Evolutionary conservation across 1,140 invertebrate genomes (phyloP), one percentile per base, ranked within the genome.

Genomic region (Harpegnathos saltator): DNA sequence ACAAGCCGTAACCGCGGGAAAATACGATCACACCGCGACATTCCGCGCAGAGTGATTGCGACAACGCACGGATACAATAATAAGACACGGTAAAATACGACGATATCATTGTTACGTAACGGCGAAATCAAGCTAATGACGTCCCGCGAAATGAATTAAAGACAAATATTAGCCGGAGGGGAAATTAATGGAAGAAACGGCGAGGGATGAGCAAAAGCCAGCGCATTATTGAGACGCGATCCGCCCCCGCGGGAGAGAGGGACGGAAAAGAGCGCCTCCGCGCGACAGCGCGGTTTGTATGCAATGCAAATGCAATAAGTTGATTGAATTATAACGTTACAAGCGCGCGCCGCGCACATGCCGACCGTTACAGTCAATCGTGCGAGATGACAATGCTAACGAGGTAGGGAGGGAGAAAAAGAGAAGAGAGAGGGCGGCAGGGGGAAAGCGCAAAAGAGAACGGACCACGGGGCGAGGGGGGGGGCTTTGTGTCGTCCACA

Each of bases 401-500:
- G 11, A 38, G 44, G 61, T 0, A 14, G 52, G 54, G n/a, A 54
- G 4, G 19, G 0, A 50, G 54, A 58, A 12, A 73, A 1, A 33
- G 38, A 0, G 63, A 44, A 48, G 0, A 14, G 52, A 77, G n/a
- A 54, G 11, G 19, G 1, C 29, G 54, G 38, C 12, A 73, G 1
- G n/a, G 38, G 0, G 38, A 44, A 9, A 44, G 38, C 3, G 38
- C 4, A 9, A 44, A 44, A 44, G 7, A 44, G 38, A 44, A 11
- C 38, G 7, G 38, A 44, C 38, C 38, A 44, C 38, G 38, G 38
- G n/a, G n/a, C n/a, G n/a, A n/a, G n/a, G n/a, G n/a, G n/a, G n/a
- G n/a, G 7, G 9, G 68, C 26, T 87, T 65, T 54, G 44, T 77
- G 17, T 71, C 75, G 17, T 65, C n/a, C 44, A 56, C 38, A 50